Evolutionary conservation across 2,113 vertebrate species (phyloP), one percentile per base, ranked within the genome.

Genomic region (Columba janthina): DNA sequence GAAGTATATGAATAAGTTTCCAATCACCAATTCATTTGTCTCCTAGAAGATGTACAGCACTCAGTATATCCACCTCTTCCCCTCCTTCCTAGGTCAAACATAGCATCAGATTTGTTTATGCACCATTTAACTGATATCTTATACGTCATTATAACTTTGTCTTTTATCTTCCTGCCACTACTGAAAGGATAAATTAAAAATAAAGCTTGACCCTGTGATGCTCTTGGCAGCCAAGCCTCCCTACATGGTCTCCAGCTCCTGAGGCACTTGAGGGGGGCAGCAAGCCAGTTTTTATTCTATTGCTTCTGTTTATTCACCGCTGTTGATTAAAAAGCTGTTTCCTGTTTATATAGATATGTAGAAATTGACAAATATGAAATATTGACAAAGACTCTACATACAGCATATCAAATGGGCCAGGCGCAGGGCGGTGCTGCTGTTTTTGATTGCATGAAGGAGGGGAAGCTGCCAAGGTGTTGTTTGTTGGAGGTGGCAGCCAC

Each of bases 1-100:
- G 91, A 95, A 91, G 94, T 92, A 54, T 42, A 48, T 88, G 58
- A 79, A 54, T 76, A 80, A 85, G 71, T 92, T 97, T 96, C 85
- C 79, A 88, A 87, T 79, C 74, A 84, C 67, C 48, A 85, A 42
- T 77, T 91, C 77, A 56, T 95, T 97, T 95, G 69, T 89, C 69
- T 94, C 54, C 85, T 40, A 8, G 42, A 93, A 74, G 75, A 85
- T 28, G 36, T 34, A 20, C n/a, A 50, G 56, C 61, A 40, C 1
- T 3, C 67, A 53, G 36, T 40, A 56, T 28, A 40, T 36, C 70
- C 66, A 83, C 50, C 48, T 74, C 85, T 88, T 76, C 73, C 56
- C 58, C 36, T 84, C 66, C 89, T 38, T 31, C 57, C 13, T 0
- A 40, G 90, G 76, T 93, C 71, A 94, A 86, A 66, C 31, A 13